Percentiles rank a stretch among this genome's conserved stretches.
Evolutionary conservation across 1,140 invertebrate genomes (phyloP).

Genomic region (Lamellibrachia luymesi): DNA sequence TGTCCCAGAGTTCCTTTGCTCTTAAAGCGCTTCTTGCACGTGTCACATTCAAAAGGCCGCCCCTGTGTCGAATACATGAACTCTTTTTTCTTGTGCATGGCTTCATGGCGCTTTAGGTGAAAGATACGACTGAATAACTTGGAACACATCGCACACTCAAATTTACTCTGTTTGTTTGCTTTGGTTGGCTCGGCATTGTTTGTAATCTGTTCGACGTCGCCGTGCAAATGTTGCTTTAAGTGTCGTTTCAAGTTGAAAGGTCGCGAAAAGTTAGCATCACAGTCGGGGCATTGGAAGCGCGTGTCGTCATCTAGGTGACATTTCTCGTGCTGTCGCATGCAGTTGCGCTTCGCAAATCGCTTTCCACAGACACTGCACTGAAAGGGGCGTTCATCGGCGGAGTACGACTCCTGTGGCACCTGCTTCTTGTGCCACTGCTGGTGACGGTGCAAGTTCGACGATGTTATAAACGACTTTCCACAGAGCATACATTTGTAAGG

Average conservation of each 20-base stretch:
- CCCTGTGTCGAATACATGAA: background rate
- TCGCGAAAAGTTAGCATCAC: background rate
- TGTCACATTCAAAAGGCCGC: background rate
- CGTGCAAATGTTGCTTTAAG: background rate
- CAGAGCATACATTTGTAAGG: constrained; percentile 9
- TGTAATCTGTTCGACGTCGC: background rate
- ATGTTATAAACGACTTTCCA: background rate
- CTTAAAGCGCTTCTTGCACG: background rate
- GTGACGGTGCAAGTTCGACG: constrained; percentile 54
- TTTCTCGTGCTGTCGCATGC: background rate
- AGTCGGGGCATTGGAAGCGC: background rate
- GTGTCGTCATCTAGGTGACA: background rate
- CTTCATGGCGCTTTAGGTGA: background rate
- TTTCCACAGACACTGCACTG: constrained; percentile 84
- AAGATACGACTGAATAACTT: background rate
- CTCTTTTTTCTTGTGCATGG: background rate
- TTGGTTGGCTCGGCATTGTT: background rate
- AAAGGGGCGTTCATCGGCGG: constrained; percentile 76
- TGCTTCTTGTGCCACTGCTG: constrained; percentile 65
- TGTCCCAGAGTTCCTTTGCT: background rate
- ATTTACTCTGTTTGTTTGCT: background rate
- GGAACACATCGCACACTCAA: background rate
- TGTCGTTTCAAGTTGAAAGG: background rate
- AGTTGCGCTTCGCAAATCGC: constrained; percentile 81
- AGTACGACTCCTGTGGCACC: background rate